Conservation (phyloP, 2,888 invertebrate species). For the Macrophya alboannulata region DNA sequence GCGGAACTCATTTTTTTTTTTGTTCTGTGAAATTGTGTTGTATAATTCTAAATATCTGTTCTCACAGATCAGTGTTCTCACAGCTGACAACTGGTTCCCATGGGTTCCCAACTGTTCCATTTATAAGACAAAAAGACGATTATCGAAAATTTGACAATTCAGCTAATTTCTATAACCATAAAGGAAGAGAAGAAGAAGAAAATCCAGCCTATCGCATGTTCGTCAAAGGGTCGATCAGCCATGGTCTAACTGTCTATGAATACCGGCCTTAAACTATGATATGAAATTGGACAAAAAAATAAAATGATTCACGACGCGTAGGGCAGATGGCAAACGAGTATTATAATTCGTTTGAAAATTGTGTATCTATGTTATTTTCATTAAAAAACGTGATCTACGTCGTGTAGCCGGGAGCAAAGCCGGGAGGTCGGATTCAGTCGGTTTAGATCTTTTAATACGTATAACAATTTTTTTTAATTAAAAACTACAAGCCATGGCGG, state of each 20-base stretch:
- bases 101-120: too few relatives aligned
- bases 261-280: too few relatives aligned
- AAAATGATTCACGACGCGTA: background rate
- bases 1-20: conserved; percentile 13
- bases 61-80: background rate
- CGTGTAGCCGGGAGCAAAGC: background rate
- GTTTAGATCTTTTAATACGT: conserved; percentile 1
- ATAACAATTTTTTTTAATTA: background rate
- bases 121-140: background rate
- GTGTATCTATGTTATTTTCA: background rate
- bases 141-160: background rate
- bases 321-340: background rate
- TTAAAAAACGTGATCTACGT: background rate
- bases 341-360: background rate
- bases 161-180: background rate
- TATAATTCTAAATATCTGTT: background rate
- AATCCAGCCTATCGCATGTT: too few relatives aligned
- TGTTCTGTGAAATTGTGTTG: background rate
- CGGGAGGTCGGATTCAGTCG: background rate
- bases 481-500: conserved; percentile 62
- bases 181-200: too few relatives aligned
- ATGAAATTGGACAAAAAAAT: background rate
- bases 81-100: too few relatives aligned
- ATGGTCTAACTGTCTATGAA: too few relatives aligned
- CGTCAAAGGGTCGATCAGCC: too few relatives aligned